Percentiles rank a stretch among this genome's conserved stretches.
Evolutionary conservation across 2,797 vertebrate species (phyloP).

Genomic region (Helarctos malayanus): DNA sequence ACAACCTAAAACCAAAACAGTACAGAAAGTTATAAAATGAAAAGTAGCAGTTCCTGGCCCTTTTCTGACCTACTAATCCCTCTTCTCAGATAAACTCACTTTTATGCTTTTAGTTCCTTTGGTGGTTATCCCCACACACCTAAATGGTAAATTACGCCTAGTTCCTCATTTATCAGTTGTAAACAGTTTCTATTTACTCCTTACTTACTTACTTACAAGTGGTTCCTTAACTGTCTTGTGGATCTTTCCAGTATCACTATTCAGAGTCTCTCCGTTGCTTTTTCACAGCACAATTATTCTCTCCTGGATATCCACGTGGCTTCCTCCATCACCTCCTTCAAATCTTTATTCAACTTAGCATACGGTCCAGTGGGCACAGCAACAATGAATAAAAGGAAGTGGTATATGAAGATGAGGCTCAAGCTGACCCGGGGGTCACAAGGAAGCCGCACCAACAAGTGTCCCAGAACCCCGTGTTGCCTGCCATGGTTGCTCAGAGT

Average conservation of each 20-base stretch:
- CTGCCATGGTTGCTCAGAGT: not conserved
- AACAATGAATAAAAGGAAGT: slow-evolving; percentile 11
- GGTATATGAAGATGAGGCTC: not conserved
- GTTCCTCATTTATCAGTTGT: slow-evolving; percentile 38
- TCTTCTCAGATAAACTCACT: slow-evolving; percentile 36
- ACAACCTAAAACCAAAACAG: not conserved
- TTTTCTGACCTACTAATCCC: slow-evolving; percentile 1
- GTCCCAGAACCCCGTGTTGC: not conserved
- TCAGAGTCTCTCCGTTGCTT: not conserved
- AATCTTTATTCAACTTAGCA: not conserved
- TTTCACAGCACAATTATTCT: not conserved
- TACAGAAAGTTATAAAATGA: not conserved
- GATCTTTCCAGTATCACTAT: not conserved
- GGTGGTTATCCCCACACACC: not conserved
- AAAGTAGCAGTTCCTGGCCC: not conserved
- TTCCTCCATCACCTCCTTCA: not conserved
- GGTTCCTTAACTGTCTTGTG: not conserved
- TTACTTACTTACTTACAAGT: not conserved
- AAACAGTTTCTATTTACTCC: not conserved
- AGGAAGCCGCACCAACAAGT: not conserved
- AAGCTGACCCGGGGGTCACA: not conserved
- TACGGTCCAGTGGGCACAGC: not conserved
- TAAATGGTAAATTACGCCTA: slow-evolving; percentile 16
- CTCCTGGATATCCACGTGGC: not conserved
- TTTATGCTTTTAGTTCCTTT: not conserved